These are phyloP conservation scores for Pseudomugil tenellus DNA, from an alignment of 2,797 vertebrate species.

Conservation along the genomic window DNA sequence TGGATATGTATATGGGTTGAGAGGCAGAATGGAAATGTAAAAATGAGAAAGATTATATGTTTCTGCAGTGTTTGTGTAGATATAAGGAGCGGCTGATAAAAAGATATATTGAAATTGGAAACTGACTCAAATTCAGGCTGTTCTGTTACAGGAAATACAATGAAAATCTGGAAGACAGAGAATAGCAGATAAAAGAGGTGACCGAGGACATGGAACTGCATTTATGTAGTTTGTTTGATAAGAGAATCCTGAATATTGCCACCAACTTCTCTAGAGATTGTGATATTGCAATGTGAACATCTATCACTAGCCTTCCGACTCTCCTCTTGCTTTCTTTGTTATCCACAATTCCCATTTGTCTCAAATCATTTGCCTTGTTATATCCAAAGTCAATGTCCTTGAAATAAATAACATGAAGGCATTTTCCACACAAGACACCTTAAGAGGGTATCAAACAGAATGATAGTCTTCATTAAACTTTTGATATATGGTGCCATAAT, in stretches of 20 bases:
- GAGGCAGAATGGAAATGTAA: constrained; percentile 47
- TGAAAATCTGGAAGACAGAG: constrained; percentile 18
- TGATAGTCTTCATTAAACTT: constrained; percentile 8
- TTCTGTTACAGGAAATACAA: constrained; percentile 29
- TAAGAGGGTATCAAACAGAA: constrained; percentile 22
- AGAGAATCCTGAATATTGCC: constrained; percentile 17
- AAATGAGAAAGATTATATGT: constrained; percentile 37
- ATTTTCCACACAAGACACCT: constrained; percentile 7
- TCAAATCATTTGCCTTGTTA: constrained; percentile 33
- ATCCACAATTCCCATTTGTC: constrained; percentile 23
- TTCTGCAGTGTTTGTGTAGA: constrained; percentile 25
- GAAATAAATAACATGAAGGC: constrained; percentile 15
- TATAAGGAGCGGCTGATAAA: constrained; percentile 51
- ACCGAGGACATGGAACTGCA: constrained; percentile 33
- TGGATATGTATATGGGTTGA: constrained; percentile 17
- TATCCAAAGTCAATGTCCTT: constrained; percentile 21
- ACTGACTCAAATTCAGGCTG: constrained; percentile 19
- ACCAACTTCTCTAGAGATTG: constrained; percentile 8
- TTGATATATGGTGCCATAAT: constrained; percentile 22
- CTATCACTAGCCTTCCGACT: constrained; percentile 23
- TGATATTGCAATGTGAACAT: constrained; percentile 27
- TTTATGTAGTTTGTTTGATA: constrained; percentile 36
- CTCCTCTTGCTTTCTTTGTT: constrained; percentile 18
- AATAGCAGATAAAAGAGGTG: constrained; percentile 41
- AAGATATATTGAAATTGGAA: constrained; percentile 44